phyloP scores from a whole-genome alignment of 1,140 invertebrate species.

The Sogatella furcifera region DNA sequence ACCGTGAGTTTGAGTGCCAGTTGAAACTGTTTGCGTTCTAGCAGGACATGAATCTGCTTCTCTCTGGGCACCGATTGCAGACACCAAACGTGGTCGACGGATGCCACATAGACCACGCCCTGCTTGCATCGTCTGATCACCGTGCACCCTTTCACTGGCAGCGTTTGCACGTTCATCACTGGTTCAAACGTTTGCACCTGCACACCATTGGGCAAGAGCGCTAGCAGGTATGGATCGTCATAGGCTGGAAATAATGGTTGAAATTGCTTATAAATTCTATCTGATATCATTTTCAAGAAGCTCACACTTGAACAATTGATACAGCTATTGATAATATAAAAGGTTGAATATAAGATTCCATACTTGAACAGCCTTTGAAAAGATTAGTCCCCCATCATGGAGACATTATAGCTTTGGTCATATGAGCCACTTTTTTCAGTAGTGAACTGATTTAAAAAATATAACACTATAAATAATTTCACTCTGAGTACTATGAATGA shows the following conservation, averaged over 20 bases:
- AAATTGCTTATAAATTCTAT: neutral
- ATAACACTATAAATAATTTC: too few relatives aligned
- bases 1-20: conserved; percentile 88
- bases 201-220: conserved; percentile 65
- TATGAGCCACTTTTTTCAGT: too few relatives aligned
- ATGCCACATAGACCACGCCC: conserved; percentile 77
- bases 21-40: conserved; percentile 86
- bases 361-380: too few relatives aligned
- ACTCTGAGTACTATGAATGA: too few relatives aligned
- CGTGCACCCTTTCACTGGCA: conserved; percentile 57
- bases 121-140: conserved; percentile 48
- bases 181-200: conserved; percentile 68
- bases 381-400: too few relatives aligned
- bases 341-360: too few relatives aligned
- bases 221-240: conserved; percentile 84
- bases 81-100: conserved; percentile 77
- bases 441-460: too few relatives aligned
- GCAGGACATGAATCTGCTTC: conserved; percentile 67
- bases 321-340: too few relatives aligned
- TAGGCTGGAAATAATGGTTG: conserved; percentile 47
- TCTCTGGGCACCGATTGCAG: conserved; percentile 64
- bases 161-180: conserved; percentile 59
- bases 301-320: too few relatives aligned
- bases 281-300: neutral
- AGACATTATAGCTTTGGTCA: too few relatives aligned